A percentile compares a stretch with the other conserved stretches of the same genome.
Evolutionary conservation across 2,113 vertebrate species (phyloP).

Genomic region (Chamaea fasciata): DNA sequence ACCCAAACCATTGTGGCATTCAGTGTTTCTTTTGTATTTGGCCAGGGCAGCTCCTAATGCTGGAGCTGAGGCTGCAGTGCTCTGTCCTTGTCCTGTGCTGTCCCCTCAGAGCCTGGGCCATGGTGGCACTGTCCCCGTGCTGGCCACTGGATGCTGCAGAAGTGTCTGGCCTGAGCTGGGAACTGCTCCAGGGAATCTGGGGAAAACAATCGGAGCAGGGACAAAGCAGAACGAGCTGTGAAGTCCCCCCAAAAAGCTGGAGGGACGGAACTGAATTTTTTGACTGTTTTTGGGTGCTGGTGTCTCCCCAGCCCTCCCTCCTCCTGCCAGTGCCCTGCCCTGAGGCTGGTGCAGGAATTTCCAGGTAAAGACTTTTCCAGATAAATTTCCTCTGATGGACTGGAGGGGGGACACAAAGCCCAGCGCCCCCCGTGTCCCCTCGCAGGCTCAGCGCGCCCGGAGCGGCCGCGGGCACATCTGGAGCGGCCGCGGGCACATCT

Average conservation of each 20-base stretch:
- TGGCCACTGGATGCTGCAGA: not conserved
- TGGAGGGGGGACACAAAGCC: not conserved
- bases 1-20: not conserved
- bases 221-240: not conserved
- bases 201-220: not conserved
- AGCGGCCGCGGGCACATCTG: not conserved
- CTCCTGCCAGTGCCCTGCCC: not conserved
- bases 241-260: not conserved
- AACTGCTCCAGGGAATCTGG: rapidly evolving
- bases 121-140: rapidly evolving
- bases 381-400: rapidly evolving
- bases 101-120: not conserved
- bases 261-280: not conserved
- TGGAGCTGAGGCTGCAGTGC: not conserved
- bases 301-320: not conserved
- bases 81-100: not conserved
- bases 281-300: no score
- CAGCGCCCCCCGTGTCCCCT: not conserved
- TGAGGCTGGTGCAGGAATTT: not conserved
- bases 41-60: not conserved
- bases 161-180: not conserved
- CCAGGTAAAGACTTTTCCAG: not conserved
- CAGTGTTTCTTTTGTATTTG: not conserved
- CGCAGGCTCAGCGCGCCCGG: not conserved
- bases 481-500: not conserved